A percentile compares a stretch with the other conserved stretches of the same genome.
Evolutionary conservation across 2,888 invertebrate species (phyloP).

Genomic region (Uloborus plumipes): DNA sequence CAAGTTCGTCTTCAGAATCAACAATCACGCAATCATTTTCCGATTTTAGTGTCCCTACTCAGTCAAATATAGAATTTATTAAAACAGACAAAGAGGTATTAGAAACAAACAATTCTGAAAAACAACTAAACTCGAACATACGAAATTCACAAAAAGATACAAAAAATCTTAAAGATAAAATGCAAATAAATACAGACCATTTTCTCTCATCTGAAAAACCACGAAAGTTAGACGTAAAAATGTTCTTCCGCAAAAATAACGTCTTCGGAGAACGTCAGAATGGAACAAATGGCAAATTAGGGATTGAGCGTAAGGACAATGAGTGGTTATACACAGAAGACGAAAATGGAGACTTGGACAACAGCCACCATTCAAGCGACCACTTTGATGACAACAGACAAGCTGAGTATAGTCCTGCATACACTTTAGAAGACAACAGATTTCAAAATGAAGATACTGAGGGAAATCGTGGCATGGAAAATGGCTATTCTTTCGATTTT

Average conservation of each 20-base stretch:
- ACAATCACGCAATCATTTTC: neutral
- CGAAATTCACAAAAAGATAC: neutral
- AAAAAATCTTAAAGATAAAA: neutral
- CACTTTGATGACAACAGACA: neutral
- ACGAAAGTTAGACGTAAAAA: too few relatives aligned
- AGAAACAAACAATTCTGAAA: neutral
- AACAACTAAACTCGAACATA: neutral
- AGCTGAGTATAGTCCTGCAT: neutral
- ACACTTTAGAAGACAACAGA: neutral
- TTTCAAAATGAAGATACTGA: neutral
- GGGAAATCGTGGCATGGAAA: neutral
- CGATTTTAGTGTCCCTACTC: too few relatives aligned
- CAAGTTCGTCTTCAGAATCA: slow-evolving; percentile 25
- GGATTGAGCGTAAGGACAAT: neutral
- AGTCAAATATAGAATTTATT: neutral
- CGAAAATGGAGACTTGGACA: neutral
- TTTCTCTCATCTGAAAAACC: neutral
- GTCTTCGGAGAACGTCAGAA: too few relatives aligned
- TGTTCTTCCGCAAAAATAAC: too few relatives aligned
- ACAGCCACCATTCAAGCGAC: neutral
- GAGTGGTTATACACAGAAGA: neutral
- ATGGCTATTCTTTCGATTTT: too few relatives aligned
- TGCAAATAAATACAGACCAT: neutral
- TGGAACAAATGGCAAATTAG: neutral
- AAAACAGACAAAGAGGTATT: neutral